These are phyloP conservation scores for Drosophila pruinosa DNA, from an alignment of 1,140 invertebrate genomes.

Conservation along the genomic window DNA sequence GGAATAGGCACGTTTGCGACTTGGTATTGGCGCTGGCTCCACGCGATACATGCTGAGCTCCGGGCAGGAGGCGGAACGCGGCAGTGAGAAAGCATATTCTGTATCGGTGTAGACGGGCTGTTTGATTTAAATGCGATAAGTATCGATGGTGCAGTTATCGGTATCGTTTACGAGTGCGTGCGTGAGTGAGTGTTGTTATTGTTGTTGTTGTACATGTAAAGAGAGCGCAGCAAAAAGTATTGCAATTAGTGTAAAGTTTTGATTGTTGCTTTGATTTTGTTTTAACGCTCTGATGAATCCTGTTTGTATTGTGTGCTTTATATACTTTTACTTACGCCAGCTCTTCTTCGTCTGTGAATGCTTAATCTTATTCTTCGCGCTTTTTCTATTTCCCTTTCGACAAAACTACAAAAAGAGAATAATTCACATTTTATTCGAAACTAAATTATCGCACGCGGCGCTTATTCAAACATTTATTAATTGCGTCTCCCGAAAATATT, in stretches of 20 bases:
- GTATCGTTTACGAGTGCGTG: constrained; percentile 7
- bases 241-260: constrained; percentile 13
- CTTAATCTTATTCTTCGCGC: constrained; percentile 63
- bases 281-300: constrained; percentile 3
- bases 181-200: no score
- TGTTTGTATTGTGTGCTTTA: background rate
- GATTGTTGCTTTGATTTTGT: background rate
- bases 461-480: constrained; percentile 46
- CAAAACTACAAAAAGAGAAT: constrained; percentile 68
- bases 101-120: constrained; percentile 80
- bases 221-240: constrained; percentile 21
- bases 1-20: constrained; percentile 86
- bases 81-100: constrained; percentile 52
- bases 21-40: constrained; percentile 82
- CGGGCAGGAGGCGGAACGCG: constrained; percentile 85
- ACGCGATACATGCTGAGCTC: constrained; percentile 85
- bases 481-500: constrained; percentile 9
- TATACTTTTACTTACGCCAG: constrained; percentile 61
- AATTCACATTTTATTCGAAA: constrained; percentile 9
- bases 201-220: constrained; percentile 64
- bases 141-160: background rate
- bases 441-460: constrained; percentile 14
- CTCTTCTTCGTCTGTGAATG: constrained; percentile 46
- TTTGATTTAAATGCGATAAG: constrained; percentile 17
- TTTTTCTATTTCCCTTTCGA: constrained; percentile 75